Conservation (phyloP, 2,888 invertebrate genomes). For the Petrophora chlorosata region DNA sequence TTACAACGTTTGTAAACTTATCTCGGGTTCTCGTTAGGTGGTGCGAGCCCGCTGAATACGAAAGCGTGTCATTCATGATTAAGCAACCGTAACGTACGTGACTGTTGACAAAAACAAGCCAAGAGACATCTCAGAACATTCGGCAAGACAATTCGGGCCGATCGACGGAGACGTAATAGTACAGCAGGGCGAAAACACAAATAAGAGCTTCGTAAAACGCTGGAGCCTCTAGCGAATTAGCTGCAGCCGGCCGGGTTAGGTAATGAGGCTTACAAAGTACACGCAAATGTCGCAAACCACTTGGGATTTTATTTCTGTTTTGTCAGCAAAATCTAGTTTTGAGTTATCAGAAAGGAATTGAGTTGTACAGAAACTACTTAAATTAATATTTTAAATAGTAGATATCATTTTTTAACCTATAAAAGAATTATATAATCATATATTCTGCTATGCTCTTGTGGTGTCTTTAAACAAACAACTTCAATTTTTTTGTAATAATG, state of each 20-base stretch:
- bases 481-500: no score
- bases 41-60: conserved; percentile 74
- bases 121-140: conserved; percentile 30
- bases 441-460: no score
- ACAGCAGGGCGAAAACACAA: conserved; percentile 39
- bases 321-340: neutral
- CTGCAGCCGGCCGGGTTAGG: conserved; percentile 28
- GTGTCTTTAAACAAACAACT: no score
- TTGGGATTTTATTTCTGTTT: conserved; percentile 8
- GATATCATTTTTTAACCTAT: no score
- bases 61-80: conserved; percentile 79
- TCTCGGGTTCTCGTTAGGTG: conserved; percentile 78
- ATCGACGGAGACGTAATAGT: conserved; percentile 35
- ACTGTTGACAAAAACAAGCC: conserved; percentile 70
- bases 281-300: conserved; percentile 9
- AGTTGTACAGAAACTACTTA: no score
- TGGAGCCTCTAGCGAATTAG: conserved; percentile 31
- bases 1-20: conserved; percentile 79
- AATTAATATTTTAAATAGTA: no score
- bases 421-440: no score
- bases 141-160: conserved; percentile 50
- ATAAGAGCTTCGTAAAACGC: conserved; percentile 30
- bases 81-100: conserved; percentile 70
- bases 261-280: conserved; percentile 16
- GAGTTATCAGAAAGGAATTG: neutral